Evolutionary conservation across 2,888 invertebrate species (phyloP), one percentile per base, ranked within the genome.

Genomic region (Tribolium freemani): DNA sequence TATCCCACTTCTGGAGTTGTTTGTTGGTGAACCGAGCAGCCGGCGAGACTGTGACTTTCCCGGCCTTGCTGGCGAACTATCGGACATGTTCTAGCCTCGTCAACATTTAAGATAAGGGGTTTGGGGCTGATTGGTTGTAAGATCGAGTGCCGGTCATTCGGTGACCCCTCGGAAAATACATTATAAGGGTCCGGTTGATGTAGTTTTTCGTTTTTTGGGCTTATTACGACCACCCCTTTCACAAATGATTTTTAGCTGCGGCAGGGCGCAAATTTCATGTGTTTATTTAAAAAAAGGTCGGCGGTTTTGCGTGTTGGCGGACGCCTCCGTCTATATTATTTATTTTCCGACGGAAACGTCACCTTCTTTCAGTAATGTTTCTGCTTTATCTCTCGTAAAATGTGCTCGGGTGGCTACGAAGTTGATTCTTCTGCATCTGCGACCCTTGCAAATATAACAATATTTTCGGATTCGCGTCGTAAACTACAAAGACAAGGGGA

Each of bases 1-100:
- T 84, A 83, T 83, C 82, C 83, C 82, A 83, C 83, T 84, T 83
- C 82, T 80, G 80, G 79, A 83, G 81, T 84, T 84, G 83, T 84
- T 85, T 83, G 84, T 82, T 79, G 82, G 84, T 78, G 80, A 80
- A 81, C 80, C 81, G 78, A 81, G 66, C 50, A 56, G 6, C 2
- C 8, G 71, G 56, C 76, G 73, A 84, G 84, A 83, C 77, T 83
- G 83, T 82, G 81, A 82, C 71, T 75, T 70, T 73, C 16, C 38
- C 5, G 20, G 3, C 5, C 3, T 46, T n/a, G 3, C 11, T 21
- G 26, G 11, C 8, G 1, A 10, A 38, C 4, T 4, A 11, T 9
- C 45, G 20, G 76, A 68, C 72, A 77, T 78, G 71, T 75, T 81
- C 79, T 81, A 73, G 71, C 66, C 10, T 60, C 53, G 70, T 68